Evolutionary conservation across 1,140 invertebrate genomes (phyloP), one percentile per base, ranked within the genome.

Genomic region (Pissodes strobi): DNA sequence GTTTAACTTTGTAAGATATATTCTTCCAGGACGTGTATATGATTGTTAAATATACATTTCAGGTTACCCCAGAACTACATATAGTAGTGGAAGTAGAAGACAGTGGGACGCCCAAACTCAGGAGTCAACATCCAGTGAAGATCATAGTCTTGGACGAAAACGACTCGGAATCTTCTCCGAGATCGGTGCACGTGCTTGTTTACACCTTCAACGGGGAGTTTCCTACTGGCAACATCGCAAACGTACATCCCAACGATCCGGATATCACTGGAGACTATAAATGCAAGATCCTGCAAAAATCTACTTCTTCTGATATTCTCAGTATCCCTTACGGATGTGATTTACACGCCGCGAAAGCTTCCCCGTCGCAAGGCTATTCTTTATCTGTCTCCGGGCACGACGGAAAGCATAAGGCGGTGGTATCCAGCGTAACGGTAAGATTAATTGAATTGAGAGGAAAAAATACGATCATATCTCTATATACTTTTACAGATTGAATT

Each of bases 191-290:
- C 67, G 84, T 97, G 17, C 79, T 93, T 19, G 87, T 97, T 5
- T 86, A 91, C 74, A 83, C 90, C 0, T 90, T 91, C 67, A 90
- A 91, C 71, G 86, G 87, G 46, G 82, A 83, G 48, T 85, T 83
- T 69, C 88, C 89, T 0, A 70, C 83, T 17, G 91, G 92, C 37
- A 91, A 91, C 79, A 89, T 98, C 64, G 95, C 93, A 13, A 87
- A 95, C 78, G 90, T 97, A 0, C 89, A 89, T 78, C 95, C 95
- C 2, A 90, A 94, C 72, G 95, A 98, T 82, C 84, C 88, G 2
- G 95, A 98, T 77, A 86, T 87, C 10, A 86, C 86, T 38, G 95
- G 94, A 1, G 87, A 93, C 65, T 97, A 97, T 76, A 87, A 84
- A 66, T 98, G 95, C 76, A 87, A 86, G 73, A 87, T 95, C 55